phyloP scores from a whole-genome alignment of 2,888 invertebrate species.

The Chrysomela aeneicollis region DNA sequence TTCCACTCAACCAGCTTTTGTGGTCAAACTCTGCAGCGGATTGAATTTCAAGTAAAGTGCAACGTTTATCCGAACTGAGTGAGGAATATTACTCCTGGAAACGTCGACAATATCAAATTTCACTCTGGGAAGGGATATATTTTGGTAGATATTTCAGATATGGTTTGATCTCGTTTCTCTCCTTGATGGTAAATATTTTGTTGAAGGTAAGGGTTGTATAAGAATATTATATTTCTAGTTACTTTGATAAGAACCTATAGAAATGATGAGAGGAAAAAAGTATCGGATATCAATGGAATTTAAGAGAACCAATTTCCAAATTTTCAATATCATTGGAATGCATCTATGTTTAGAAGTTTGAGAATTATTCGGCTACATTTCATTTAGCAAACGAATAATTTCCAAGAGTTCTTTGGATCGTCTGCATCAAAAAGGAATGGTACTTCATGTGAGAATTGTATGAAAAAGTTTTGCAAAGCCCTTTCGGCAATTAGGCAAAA shows the following conservation, averaged over 20 bases:
- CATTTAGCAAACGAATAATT: too few species aligned
- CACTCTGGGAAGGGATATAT: conserved; percentile 18
- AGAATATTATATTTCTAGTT: neutral
- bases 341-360: too few species aligned
- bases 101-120: conserved; percentile 25
- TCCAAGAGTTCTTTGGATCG: too few species aligned
- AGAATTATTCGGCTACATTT: too few species aligned
- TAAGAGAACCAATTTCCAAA: too few species aligned
- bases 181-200: neutral
- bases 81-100: conserved; percentile 31
- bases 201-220: neutral
- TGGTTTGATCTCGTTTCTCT: neutral
- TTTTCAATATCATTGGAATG: too few species aligned
- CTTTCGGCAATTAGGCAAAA: too few species aligned
- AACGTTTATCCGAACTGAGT: conserved; percentile 29
- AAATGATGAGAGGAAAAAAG: too few species aligned
- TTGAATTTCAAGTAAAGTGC: conserved; percentile 36
- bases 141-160: conserved; percentile 6
- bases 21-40: conserved; percentile 38
- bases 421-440: too few species aligned
- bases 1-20: conserved; percentile 31
- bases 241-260: neutral
- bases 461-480: too few species aligned
- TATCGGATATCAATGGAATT: too few species aligned
- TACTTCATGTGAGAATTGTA: too few species aligned